Evolutionary conservation across 2,797 vertebrate genomes (phyloP).

Genomic region (Poeciliopsis turneri): DNA sequence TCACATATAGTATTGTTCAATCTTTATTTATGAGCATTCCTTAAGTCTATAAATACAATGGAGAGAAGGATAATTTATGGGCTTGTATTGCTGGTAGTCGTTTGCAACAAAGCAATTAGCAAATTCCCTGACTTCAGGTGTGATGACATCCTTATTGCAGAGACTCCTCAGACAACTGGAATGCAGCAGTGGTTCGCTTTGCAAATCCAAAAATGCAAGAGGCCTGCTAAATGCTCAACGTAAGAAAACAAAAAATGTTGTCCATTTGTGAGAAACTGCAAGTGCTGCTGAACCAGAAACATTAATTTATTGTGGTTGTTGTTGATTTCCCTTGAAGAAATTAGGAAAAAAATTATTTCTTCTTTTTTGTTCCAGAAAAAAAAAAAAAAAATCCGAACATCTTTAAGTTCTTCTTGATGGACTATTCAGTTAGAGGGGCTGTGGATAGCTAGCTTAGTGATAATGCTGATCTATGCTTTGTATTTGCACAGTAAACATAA

Average conservation of each 20-base stretch:
- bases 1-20: background rate
- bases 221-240: background rate
- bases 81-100: background rate
- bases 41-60: background rate
- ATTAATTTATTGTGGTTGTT: background rate
- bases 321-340: background rate
- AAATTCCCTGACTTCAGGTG: background rate
- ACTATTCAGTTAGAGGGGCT: background rate
- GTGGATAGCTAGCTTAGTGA: background rate
- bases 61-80: background rate
- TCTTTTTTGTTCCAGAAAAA: background rate
- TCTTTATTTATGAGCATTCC: background rate
- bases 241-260: background rate
- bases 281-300: background rate
- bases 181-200: background rate
- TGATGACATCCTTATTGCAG: background rate
- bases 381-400: background rate
- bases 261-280: background rate
- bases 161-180: background rate
- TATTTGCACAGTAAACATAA: background rate
- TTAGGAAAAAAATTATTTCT: background rate
- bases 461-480: background rate
- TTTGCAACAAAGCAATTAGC: background rate
- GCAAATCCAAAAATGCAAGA: background rate
- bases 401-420: background rate